These are phyloP conservation scores for Chloroceryle aenea DNA, from an alignment of 2,113 vertebrate species.

Conservation along the genomic window DNA sequence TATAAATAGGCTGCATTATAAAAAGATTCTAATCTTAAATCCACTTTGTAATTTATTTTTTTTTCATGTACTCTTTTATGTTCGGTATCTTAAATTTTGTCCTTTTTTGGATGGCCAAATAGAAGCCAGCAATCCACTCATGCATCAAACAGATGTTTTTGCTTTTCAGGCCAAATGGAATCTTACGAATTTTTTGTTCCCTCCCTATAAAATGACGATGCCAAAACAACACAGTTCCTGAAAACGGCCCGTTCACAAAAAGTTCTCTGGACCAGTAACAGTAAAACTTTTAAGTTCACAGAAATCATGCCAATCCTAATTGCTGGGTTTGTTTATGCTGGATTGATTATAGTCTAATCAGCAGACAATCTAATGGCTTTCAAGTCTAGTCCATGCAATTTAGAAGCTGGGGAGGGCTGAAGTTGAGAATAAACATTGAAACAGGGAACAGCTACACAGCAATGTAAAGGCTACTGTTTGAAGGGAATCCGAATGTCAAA, in stretches of 20 bases:
- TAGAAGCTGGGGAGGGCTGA: constrained; percentile 28
- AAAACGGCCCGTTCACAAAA: constrained; percentile 52
- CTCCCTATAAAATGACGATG: constrained; percentile 65
- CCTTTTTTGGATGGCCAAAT: constrained; percentile 68
- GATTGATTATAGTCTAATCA: constrained; percentile 74
- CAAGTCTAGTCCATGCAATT: constrained; percentile 67
- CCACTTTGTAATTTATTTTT: constrained; percentile 54
- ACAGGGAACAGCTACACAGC: constrained; percentile 20
- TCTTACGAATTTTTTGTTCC: constrained; percentile 67
- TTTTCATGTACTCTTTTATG: constrained; percentile 70
- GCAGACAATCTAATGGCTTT: constrained; percentile 72
- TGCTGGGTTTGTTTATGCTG: constrained; percentile 75
- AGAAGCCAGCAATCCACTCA: constrained; percentile 66
- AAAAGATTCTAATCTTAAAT: constrained; percentile 70
- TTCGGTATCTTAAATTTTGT: constrained; percentile 67
- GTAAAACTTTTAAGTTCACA: constrained; percentile 61
- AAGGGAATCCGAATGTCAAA: constrained; percentile 17
- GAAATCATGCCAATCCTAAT: constrained; percentile 72
- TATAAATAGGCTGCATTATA: constrained; percentile 59
- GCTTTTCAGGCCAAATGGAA: constrained; percentile 75
- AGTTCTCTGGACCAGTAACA: constrained; percentile 36
- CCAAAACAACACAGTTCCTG: constrained; percentile 59
- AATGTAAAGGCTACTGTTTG: constrained; percentile 15
- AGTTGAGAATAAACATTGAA: constrained; percentile 44
- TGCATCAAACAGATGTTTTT: constrained; percentile 77